phyloP scores from a whole-genome alignment of 2,113 vertebrate species.

The Vicugna pacos region DNA sequence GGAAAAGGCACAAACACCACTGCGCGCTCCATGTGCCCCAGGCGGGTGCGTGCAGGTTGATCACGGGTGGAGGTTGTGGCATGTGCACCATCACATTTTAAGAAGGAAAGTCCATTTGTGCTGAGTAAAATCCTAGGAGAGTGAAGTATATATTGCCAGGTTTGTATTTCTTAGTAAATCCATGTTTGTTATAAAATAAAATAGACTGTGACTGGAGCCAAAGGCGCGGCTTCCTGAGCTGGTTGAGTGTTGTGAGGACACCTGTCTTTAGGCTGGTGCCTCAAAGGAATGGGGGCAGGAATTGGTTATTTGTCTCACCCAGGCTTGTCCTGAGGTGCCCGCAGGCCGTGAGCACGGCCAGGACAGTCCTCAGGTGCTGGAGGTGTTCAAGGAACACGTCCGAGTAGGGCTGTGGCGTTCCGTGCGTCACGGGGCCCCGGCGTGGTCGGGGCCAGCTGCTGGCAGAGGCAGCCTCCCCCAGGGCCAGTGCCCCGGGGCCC shows the following conservation, averaged over 20 bases:
- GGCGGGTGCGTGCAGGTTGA: fast-evolving
- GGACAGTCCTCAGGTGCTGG: too few species aligned
- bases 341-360: fast-evolving
- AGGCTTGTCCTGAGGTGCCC: not conserved
- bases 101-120: not conserved
- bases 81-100: fast-evolving
- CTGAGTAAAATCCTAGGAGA: not conserved
- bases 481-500: fast-evolving
- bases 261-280: not conserved
- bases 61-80: fast-evolving
- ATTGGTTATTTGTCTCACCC: not conserved
- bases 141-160: not conserved
- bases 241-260: fast-evolving
- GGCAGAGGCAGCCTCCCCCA: fast-evolving
- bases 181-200: not conserved
- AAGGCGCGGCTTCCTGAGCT: not conserved
- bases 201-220: not conserved
- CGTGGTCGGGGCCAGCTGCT: fast-evolving
- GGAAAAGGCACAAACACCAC: fast-evolving
- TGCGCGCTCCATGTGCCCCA: fast-evolving
- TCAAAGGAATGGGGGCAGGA: not conserved
- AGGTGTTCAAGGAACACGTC: not conserved
- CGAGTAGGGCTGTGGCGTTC: too few species aligned
- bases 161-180: not conserved
- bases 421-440: not conserved